phyloP scores from a whole-genome alignment of 2,888 invertebrate species.

The Alitta virens region DNA sequence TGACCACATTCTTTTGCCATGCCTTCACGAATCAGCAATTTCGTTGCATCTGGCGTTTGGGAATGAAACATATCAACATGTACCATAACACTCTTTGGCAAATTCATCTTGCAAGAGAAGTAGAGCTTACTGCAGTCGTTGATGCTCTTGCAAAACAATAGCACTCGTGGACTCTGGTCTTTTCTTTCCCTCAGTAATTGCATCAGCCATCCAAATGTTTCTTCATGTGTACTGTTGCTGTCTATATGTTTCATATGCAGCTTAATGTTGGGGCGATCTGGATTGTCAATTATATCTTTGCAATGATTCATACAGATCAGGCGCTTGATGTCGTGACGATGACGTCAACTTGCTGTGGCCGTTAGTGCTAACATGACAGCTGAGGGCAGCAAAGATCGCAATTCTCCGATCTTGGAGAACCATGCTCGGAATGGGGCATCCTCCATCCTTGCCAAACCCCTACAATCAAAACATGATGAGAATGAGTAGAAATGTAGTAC shows the following conservation, averaged over 20 bases:
- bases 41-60: constrained; percentile 22
- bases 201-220: neutral
- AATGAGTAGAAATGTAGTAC: too few relatives aligned
- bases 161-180: neutral
- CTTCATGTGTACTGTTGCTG: neutral
- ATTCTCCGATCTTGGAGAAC: constrained; percentile 24
- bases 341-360: constrained; percentile 16
- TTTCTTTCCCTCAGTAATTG: neutral
- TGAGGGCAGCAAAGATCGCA: constrained; percentile 8
- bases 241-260: neutral
- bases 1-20: constrained; percentile 17
- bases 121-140: constrained; percentile 19
- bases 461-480: too few relatives aligned
- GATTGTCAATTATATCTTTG: constrained; percentile 1
- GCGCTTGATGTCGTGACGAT: constrained; percentile 13
- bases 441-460: constrained; percentile 4
- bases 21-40: constrained; percentile 20
- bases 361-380: constrained; percentile 17
- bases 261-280: constrained; percentile 21
- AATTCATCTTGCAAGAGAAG: constrained; percentile 5
- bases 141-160: constrained; percentile 27
- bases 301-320: neutral
- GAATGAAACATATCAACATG: constrained; percentile 26
- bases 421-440: constrained; percentile 25
- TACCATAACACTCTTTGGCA: neutral